Conservation (phyloP, 2,797 vertebrate genomes). For the Lithobates sylvaticus region DNA sequence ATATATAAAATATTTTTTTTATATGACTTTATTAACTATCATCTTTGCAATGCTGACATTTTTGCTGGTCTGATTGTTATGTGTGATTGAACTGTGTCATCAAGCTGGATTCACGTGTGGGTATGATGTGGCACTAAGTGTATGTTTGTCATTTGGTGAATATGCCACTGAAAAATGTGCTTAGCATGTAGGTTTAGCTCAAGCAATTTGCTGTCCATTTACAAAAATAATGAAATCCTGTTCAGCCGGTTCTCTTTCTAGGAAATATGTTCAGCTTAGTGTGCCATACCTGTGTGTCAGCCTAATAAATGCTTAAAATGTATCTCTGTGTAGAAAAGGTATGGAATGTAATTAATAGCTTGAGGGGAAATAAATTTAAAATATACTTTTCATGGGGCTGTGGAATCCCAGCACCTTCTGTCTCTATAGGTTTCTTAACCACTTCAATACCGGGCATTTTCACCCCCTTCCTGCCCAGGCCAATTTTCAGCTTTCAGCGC, state of each 20-base stretch:
- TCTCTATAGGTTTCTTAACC: too few relatives aligned
- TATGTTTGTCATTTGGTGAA: neutral
- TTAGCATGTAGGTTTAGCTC: neutral
- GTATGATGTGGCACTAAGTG: slow-evolving; percentile 7
- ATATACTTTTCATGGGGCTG: too few relatives aligned
- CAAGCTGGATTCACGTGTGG: neutral
- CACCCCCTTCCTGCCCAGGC: too few relatives aligned
- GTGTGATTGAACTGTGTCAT: neutral
- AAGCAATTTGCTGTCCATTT: too few relatives aligned
- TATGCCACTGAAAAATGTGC: slow-evolving; percentile 15
- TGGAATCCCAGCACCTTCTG: too few relatives aligned
- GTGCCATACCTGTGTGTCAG: neutral
- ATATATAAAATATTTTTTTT: too few relatives aligned
- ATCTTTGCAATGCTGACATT: too few relatives aligned
- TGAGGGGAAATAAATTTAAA: neutral
- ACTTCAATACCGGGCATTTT: too few relatives aligned
- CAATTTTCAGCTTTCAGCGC: too few relatives aligned
- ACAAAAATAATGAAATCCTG: neutral
- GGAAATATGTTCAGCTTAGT: neutral
- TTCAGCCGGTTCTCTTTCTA: neutral
- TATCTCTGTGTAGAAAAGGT: neutral
- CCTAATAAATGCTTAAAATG: neutral
- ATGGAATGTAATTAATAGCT: neutral
- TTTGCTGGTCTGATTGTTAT: too few relatives aligned
- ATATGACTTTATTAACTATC: too few relatives aligned